Percentiles rank a stretch among this genome's conserved stretches.
phyloP scores from a whole-genome alignment of 2,113 vertebrate species.

The Pristiophorus japonicus region DNA sequence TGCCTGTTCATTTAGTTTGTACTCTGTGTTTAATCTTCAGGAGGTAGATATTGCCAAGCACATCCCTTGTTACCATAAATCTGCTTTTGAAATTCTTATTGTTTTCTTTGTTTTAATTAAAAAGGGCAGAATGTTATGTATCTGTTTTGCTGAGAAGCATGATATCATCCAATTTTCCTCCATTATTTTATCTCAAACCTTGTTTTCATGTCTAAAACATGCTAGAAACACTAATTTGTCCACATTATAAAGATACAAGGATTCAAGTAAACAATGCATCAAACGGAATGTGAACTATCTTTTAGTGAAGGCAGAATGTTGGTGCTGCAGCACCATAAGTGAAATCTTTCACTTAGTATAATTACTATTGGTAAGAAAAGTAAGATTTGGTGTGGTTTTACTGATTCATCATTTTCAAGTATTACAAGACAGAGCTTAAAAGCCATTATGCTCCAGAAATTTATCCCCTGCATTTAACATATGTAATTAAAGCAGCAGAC shows the following conservation, averaged over 20 bases:
- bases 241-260: background rate
- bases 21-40: constrained; percentile 1
- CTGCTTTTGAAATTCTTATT: constrained; percentile 11
- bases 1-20: constrained; percentile 11
- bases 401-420: background rate
- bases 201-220: background rate
- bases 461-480: background rate
- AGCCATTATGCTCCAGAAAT: background rate
- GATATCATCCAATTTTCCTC: background rate
- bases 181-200: background rate
- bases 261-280: background rate
- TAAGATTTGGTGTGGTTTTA: background rate
- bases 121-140: background rate
- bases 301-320: background rate
- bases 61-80: background rate
- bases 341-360: background rate
- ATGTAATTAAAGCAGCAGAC: background rate
- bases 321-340: background rate
- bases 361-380: background rate
- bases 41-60: background rate
- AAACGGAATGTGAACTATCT: background rate
- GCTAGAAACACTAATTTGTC: background rate
- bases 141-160: background rate
- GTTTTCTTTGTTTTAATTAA: background rate
- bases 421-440: constrained; percentile 4